Base-by-base conservation (phyloP, 2,113 vertebrate genomes). In the Hypomesus transpacificus region DNA sequence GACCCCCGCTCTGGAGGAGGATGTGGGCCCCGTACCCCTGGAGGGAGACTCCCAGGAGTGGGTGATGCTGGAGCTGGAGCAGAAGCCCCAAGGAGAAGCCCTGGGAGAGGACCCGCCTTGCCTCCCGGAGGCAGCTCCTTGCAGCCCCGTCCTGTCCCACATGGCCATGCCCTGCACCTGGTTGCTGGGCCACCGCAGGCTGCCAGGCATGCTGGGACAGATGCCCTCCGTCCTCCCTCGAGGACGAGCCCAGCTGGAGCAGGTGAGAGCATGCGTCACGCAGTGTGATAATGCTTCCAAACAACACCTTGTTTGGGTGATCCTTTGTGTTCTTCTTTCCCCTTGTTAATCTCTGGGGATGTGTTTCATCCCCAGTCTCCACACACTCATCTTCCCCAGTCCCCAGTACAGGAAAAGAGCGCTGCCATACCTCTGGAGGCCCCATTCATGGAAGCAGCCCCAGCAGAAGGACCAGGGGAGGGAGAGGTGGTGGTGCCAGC, bases 11-110 rank as follows among this genome's bases (percentile, higher is more conserved):
- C 94, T 89, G 14, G 75, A 94, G 39, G 95, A 91, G 7, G 91
- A 84, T 82, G 86, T 98, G 82, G 98, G 92, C 79, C 96, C 96
- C 52, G 94, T 92, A 68, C 94, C 92, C 75, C 96, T 95, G 71
- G 96, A 98, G 54, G 89, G 93, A 62, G 95, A 97, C 89, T 97
- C 96, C 66, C 97, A 95, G 86, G 97, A 98, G 79, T 98, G 96
- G 96, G 95, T 98, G 79, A 93, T 98, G 87, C 93, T 99, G 81
- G 96, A 98, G 85, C 91, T 97, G 28, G 96, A 98, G 74, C 92
- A 90, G 53, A 96, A 93, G 88, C 88, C 82, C 17, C 88, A 92
- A 22, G 74, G 75, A 3, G 89, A 94, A 39, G 67, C 59, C 39
- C 86, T 82, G 21, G 31, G 52, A 1, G 76, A 80, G 14, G 74